phyloP scores from a whole-genome alignment of 1,140 invertebrate genomes.

The Heliconius hewitsoni region DNA sequence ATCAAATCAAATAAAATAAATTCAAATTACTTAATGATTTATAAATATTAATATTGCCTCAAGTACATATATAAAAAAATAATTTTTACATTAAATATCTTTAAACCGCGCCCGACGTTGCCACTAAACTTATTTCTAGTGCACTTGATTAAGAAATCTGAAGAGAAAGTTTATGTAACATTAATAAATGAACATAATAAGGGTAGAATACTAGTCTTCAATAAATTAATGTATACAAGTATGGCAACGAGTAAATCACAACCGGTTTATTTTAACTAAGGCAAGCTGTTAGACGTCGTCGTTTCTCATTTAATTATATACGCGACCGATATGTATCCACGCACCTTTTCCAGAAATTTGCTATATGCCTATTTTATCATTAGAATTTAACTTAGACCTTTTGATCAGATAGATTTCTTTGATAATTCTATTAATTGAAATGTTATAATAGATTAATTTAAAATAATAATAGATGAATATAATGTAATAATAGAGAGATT shows the following conservation, averaged over 20 bases:
- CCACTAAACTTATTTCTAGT: neutral
- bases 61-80: no score
- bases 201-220: slow-evolving; percentile 8
- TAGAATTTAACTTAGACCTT: neutral
- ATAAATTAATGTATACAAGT: slow-evolving; percentile 31
- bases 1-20: no score
- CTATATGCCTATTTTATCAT: slow-evolving; percentile 14
- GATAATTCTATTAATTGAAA: neutral
- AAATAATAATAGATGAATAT: no score
- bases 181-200: slow-evolving; percentile 15
- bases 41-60: no score
- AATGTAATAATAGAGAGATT: no score
- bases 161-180: slow-evolving; percentile 21
- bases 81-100: neutral
- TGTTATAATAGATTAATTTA: no score
- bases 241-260: slow-evolving; percentile 34
- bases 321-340: slow-evolving; percentile 46
- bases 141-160: slow-evolving; percentile 1
- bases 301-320: slow-evolving; percentile 43
- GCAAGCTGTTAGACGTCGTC: slow-evolving; percentile 39
- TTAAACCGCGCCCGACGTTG: neutral
- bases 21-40: no score
- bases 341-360: slow-evolving; percentile 51
- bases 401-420: neutral
- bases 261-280: slow-evolving; percentile 37